A percentile compares a stretch with the other conserved stretches of the same genome.
Evolutionary conservation across 2,888 invertebrate species (phyloP).

Genomic region (Cantharis rufa): DNA sequence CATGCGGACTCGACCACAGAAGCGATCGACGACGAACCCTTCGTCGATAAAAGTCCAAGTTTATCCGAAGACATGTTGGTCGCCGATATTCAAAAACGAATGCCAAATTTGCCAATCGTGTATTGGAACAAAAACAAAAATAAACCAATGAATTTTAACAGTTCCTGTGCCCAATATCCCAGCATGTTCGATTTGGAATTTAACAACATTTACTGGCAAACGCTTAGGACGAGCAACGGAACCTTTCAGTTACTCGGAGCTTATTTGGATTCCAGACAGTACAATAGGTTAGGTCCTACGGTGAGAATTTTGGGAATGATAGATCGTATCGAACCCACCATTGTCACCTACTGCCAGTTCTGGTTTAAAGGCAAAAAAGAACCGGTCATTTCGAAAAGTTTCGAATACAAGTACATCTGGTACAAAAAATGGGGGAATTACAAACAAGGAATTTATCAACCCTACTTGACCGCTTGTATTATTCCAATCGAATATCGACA

Average conservation of each 20-base stretch:
- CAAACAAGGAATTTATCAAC: constrained; percentile 88
- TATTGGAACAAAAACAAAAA: constrained; percentile 86
- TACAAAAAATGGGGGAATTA: constrained; percentile 94
- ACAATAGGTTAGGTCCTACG: constrained; percentile 80
- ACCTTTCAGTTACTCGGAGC: constrained; percentile 90
- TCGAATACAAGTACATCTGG: constrained; percentile 94
- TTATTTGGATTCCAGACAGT: constrained; percentile 80
- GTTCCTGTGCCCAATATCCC: constrained; percentile 82
- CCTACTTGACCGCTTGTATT: constrained; percentile 87
- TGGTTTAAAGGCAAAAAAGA: constrained; percentile 87
- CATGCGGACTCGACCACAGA: constrained; percentile 55
- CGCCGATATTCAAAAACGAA: constrained; percentile 75
- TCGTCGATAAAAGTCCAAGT: constrained; percentile 64
- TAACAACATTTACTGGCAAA: constrained; percentile 94
- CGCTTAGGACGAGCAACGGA: constrained; percentile 78
- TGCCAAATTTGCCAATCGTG: constrained; percentile 83
- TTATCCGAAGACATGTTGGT: constrained; percentile 75
- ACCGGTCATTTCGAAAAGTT: constrained; percentile 78
- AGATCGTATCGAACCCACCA: constrained; percentile 82
- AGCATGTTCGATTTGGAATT: constrained; percentile 89
- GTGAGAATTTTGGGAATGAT: constrained; percentile 84
- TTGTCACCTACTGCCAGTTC: constrained; percentile 83
- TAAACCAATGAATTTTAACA: constrained; percentile 70
- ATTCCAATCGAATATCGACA: constrained; percentile 76
- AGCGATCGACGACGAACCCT: constrained; percentile 60